These are phyloP conservation scores for Myotis vivesi DNA, from an alignment of 2,797 vertebrate genomes.

Conservation along the genomic window DNA sequence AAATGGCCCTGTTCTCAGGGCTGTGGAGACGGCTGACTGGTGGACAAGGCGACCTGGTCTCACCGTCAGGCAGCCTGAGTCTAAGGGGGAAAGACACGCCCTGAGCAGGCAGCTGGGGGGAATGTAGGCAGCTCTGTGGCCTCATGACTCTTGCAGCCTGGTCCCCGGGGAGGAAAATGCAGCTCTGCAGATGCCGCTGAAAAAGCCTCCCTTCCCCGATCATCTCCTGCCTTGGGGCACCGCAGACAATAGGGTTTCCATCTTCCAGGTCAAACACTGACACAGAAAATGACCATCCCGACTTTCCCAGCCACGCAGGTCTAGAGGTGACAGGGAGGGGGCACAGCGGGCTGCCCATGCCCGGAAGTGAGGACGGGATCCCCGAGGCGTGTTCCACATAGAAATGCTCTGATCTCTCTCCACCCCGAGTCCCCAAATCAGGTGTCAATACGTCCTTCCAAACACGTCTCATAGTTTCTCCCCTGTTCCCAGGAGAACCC, in stretches of 20 bases:
- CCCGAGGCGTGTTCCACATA: neutral
- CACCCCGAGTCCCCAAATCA: neutral
- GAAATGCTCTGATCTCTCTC: neutral
- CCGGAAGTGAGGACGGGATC: neutral
- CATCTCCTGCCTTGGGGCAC: neutral
- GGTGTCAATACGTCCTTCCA: neutral
- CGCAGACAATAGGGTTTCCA: neutral
- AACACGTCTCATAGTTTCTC: neutral
- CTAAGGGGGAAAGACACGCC: neutral
- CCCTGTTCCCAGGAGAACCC: neutral
- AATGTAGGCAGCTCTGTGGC: fast-evolving
- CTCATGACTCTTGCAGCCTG: no score
- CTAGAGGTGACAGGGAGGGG: neutral
- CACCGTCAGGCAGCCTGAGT: neutral
- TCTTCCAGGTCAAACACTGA: neutral
- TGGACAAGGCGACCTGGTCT: neutral
- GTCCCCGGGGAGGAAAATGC: neutral
- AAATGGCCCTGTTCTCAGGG: neutral
- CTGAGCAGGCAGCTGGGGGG: neutral
- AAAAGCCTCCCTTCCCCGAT: neutral
- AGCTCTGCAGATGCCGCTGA: neutral
- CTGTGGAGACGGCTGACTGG: neutral
- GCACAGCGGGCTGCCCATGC: fast-evolving
- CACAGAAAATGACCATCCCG: neutral
- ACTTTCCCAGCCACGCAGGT: neutral